Base-by-base conservation (phyloP, 2,888 invertebrate genomes). In the Drosophila robusta region DNA sequence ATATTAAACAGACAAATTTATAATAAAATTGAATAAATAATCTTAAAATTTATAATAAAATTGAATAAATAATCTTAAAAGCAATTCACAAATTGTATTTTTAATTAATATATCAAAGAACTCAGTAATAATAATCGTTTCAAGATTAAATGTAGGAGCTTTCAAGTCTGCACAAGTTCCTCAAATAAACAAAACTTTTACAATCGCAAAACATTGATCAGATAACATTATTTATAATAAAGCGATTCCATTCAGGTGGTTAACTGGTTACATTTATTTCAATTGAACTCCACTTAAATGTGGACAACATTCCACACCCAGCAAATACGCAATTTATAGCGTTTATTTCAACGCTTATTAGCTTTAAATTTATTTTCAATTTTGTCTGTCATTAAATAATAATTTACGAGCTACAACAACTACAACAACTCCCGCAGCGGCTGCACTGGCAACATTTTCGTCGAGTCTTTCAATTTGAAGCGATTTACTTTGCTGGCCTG, bases 361-460 rank as follows among this genome's bases (percentile, higher is more conserved):
- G 88, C 78, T 72, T 80, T 71, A 69, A 86, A 88, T 88, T 84
- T 88, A 84, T 84, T 86, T 88, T 84, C 84, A 88, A 84, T 84
- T 84, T 72, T 55, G 70, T 72, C 71, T 88, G 86, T 86, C 88
- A 88, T 88, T 82, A 84, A 84, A 84, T 83, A 80, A 86, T 88
- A 84, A 88, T 88, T 84, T 86, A 84, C 80, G 86, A 87, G 67
- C 69, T n/a, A 36, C 58, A 16, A 29, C 50, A 60, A 47, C 34
- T 34, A 34, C 66, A 64, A 49, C 58, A 57, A 41, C 32, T 45
- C 45, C 44, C 42, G 36, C 6, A 50, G 69, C 62, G 34, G 29
- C 54, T 68, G 62, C 69, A 74, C 3, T 63, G 69, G 52, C 39
- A 55, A n/a, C 44, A 58, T 58, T 62, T 55, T 46, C 46, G 49